A percentile compares a stretch with the other conserved stretches of the same genome.
These are phyloP conservation scores for Cephus nigrinus DNA, from an alignment of 2,888 invertebrate genomes.

Conservation along the genomic window DNA sequence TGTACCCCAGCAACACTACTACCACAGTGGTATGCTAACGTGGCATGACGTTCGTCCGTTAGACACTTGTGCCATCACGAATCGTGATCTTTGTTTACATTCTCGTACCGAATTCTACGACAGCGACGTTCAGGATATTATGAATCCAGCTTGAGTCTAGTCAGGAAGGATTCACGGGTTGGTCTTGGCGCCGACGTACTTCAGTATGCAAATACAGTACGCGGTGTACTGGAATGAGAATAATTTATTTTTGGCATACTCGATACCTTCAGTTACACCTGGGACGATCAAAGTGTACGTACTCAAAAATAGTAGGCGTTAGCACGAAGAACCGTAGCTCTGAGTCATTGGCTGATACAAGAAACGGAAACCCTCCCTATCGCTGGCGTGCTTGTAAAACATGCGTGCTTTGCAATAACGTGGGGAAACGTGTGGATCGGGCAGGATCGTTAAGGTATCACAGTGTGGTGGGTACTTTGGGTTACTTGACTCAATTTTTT, in stretches of 20 bases:
- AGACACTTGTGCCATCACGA: slow-evolving; percentile 18
- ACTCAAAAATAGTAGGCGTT: background rate
- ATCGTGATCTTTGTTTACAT: slow-evolving; percentile 32
- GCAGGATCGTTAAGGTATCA: background rate
- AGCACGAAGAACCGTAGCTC: background rate
- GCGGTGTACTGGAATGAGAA: background rate
- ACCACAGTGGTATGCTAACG: slow-evolving; percentile 33
- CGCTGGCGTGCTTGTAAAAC: background rate
- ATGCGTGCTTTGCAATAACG: background rate
- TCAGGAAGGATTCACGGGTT: background rate
- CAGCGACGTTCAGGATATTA: background rate
- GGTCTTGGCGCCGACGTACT: background rate
- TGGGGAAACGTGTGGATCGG: background rate
- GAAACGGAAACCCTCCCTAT: background rate
- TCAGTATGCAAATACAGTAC: background rate
- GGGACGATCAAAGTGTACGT: background rate
- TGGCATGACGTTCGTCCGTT: slow-evolving; percentile 46
- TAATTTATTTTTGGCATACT: background rate
- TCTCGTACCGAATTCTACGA: background rate
- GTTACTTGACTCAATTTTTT: background rate
- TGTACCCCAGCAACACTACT: background rate
- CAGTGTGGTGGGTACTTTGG: background rate
- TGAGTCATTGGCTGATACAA: background rate
- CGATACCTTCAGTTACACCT: background rate
- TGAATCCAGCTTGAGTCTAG: background rate